Evolutionary conservation across 2,888 invertebrate genomes (phyloP).

Genomic region (Hypomecis punctinalis): DNA sequence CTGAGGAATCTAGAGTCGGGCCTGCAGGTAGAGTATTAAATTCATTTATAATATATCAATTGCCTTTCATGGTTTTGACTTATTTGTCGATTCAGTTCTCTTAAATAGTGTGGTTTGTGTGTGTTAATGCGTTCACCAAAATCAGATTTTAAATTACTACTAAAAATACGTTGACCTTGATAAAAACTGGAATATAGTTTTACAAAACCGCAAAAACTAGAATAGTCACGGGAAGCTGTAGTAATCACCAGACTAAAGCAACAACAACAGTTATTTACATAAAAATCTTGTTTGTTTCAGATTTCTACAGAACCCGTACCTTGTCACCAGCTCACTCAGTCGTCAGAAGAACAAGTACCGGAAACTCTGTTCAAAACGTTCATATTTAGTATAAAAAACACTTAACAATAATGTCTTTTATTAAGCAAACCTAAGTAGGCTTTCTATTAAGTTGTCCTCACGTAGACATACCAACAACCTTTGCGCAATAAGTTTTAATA

Average conservation of each 20-base stretch:
- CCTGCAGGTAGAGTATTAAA: constrained; percentile 65
- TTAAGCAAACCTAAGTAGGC: background rate
- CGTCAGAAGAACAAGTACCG: constrained; percentile 52
- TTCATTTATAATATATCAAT: background rate
- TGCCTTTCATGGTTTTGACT: constrained; percentile 2
- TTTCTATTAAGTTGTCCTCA: background rate
- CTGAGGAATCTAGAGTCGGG: constrained; percentile 68
- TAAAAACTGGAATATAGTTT: no score
- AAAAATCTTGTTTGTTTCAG: constrained; percentile 52
- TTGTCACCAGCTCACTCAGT: constrained; percentile 50
- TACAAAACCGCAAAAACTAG: no score
- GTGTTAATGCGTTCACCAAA: no score
- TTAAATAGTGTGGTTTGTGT: background rate
- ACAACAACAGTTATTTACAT: background rate
- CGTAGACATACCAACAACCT: background rate
- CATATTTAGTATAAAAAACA: constrained; percentile 51
- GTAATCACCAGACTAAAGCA: no score
- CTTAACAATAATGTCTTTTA: constrained; percentile 13
- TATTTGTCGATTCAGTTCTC: background rate
- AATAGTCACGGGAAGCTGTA: no score
- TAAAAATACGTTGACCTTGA: no score
- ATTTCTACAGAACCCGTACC: constrained; percentile 55
- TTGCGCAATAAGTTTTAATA: background rate
- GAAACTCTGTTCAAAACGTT: constrained; percentile 49
- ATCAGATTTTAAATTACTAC: no score